A percentile compares a stretch with the other conserved stretches of the same genome.
Conservation (phyloP, 2,888 invertebrate species). For the Parelbella ahira region DNA sequence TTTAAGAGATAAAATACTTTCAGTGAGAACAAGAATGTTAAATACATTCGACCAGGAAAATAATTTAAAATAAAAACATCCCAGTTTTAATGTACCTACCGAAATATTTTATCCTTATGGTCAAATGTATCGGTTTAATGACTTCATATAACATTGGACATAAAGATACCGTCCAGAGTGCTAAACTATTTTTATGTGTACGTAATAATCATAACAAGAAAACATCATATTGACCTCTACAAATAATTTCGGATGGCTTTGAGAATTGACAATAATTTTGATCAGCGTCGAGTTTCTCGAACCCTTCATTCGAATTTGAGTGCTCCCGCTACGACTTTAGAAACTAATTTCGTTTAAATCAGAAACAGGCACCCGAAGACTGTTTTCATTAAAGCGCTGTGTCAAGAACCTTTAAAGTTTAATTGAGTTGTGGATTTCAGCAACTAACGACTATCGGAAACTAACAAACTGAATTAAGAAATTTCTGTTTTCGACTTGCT, state of each 20-base stretch:
- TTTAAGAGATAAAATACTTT: no score
- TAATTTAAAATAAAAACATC: no score
- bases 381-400: conserved; percentile 51
- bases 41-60: no score
- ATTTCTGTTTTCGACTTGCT: conserved; percentile 37
- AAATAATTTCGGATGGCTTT: conserved; percentile 30
- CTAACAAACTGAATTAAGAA: conserved; percentile 50
- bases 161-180: no score
- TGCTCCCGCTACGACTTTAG: conserved; percentile 15
- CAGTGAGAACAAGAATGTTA: no score
- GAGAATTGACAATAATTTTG: conserved; percentile 28
- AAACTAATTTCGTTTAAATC: conserved; percentile 25
- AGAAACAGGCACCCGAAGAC: conserved; percentile 24
- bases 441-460: conserved; percentile 55
- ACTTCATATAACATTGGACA: no score
- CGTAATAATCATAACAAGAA: no score
- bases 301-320: conserved; percentile 6
- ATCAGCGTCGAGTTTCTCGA: conserved; percentile 11
- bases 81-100: no score
- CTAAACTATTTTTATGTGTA: no score
- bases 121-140: no score
- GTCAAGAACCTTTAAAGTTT: conserved; percentile 64
- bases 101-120: no score
- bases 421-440: conserved; percentile 68
- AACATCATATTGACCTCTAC: conserved; percentile 14